Percentiles rank a stretch among this genome's conserved stretches.
phyloP scores from a whole-genome alignment of 2,113 vertebrate genomes.

The Bettongia penicillata region DNA sequence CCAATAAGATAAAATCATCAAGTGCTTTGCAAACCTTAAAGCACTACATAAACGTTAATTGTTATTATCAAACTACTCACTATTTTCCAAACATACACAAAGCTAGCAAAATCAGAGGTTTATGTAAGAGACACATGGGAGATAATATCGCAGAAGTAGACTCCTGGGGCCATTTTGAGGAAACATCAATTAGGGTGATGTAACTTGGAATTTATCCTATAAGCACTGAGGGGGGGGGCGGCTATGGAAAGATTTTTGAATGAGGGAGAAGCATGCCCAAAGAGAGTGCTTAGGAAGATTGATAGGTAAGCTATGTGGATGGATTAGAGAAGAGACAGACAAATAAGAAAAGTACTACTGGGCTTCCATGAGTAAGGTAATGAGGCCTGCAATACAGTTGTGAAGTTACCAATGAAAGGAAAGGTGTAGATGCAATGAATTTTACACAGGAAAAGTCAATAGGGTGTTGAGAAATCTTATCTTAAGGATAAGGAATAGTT shows the following conservation, averaged over 20 bases:
- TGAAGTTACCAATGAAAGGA: neutral
- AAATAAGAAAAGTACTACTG: too few relatives aligned
- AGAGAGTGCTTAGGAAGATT: neutral
- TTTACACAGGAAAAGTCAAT: neutral
- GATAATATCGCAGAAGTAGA: neutral
- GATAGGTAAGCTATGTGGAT: too few relatives aligned
- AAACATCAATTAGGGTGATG: neutral
- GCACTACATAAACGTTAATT: neutral
- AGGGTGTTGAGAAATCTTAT: neutral
- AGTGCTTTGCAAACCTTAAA: neutral
- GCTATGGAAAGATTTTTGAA: neutral
- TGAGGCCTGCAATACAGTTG: neutral
- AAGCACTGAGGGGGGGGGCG: neutral
- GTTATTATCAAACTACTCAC: neutral
- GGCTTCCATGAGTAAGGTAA: neutral
- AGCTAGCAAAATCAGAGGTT: neutral
- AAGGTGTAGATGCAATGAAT: neutral
- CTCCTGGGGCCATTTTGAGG: neutral
- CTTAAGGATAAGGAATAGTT: too few relatives aligned
- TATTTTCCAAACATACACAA: neutral
- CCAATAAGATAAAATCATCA: neutral
- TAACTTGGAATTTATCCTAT: neutral
- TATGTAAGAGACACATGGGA: neutral
- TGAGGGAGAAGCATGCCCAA: neutral
- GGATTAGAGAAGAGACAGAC: too few relatives aligned